phyloP scores from a whole-genome alignment of 2,113 vertebrate genomes.

The Chlamydotis undulata region DNA sequence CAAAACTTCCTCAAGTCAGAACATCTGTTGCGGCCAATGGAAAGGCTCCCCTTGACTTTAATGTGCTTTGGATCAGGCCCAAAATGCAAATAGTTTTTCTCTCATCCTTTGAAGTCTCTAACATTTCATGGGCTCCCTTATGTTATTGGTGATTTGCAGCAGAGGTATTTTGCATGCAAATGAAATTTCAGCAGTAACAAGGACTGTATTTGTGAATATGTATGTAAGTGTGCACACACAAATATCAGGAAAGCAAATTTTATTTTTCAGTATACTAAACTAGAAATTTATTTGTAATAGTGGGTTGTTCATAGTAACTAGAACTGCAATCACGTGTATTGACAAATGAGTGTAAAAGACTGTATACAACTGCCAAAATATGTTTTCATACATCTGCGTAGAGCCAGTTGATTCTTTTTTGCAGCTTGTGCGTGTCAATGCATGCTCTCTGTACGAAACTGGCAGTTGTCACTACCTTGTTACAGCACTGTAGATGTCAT shows the following conservation, averaged over 20 bases:
- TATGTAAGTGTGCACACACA: background rate
- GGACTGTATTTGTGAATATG: background rate
- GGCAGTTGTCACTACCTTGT: conserved; percentile 56
- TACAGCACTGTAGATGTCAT: conserved; percentile 50
- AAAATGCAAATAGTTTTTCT: conserved; percentile 63
- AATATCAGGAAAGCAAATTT: background rate
- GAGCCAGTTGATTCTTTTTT: background rate
- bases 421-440: background rate
- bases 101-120: conserved; percentile 56
- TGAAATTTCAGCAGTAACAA: conserved; percentile 26
- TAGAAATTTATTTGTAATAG: background rate
- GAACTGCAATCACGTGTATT: conserved; percentile 25
- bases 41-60: conserved; percentile 48
- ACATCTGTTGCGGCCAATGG: conserved; percentile 51
- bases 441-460: conserved; percentile 38
- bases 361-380: conserved; percentile 1
- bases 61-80: conserved; percentile 57
- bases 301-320: background rate
- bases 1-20: conserved; percentile 53
- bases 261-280: background rate
- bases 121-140: conserved; percentile 59
- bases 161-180: conserved; percentile 63
- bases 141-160: conserved; percentile 58
- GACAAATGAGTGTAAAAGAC: background rate
- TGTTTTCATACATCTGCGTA: conserved; percentile 12